Evolutionary conservation across 1,140 invertebrate species (phyloP), one percentile per base, ranked within the genome.

Genomic region (Epicauta chinensis): DNA sequence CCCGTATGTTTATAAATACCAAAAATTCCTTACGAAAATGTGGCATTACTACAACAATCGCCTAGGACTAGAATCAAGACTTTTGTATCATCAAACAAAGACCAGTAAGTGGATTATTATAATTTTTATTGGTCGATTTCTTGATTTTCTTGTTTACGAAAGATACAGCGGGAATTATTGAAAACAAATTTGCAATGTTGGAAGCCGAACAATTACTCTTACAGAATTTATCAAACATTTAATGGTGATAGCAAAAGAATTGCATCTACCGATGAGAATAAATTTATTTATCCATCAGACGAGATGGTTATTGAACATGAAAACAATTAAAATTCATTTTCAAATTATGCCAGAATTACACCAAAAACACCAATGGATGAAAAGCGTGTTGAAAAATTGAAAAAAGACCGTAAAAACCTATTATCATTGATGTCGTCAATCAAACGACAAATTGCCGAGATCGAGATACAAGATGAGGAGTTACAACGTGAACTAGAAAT

Each of bases 401-500:
- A 75, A 61, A 73, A 77, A 11, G 78, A 79, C 42, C 77, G 80
- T 45, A 74, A 72, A 47, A 76, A 80, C 38, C 63, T 78, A 29
- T 61, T 81, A 16, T 60, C 72, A 0, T 72, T 75, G 55, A 77
- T 86, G 32, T 75, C 81, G 29, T 71, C 74, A 30, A 71, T 91
- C 12, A 91, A 90, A 62, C 77, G 81, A 52, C 83, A 85, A 65
- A 84, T 91, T 53, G 75, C 81, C 1, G 87, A 91, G 61, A 83
- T 91, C 41, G 84, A 91, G 63, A 80, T 78, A 14, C 87, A 90
- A 63, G 86, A 91, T 63, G 86, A 89, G 66, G 89, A 93, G 70
- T 82, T 89, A 14, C 77, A 86, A 29, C 75, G 86, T 77, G 88
- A 89, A 79, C 72, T 91, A 69, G 89, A 92, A 71, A 78, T 91